phyloP scores from a whole-genome alignment of 2,113 vertebrate species.

The Marmota monax region DNA sequence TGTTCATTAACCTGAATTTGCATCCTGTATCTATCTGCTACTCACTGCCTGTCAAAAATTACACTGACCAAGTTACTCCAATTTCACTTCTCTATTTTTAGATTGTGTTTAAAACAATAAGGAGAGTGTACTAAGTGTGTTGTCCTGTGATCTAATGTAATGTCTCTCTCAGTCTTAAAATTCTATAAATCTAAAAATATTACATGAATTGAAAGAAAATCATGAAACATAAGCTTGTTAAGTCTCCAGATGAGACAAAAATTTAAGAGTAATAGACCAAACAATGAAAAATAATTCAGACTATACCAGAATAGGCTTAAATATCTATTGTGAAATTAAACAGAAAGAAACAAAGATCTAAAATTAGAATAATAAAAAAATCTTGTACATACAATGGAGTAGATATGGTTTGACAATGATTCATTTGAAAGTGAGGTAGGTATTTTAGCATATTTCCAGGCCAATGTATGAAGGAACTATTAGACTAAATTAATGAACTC shows the following conservation, averaged over 20 bases:
- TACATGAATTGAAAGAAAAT: slow-evolving; percentile 26
- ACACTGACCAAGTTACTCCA: slow-evolving; percentile 12
- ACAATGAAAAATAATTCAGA: slow-evolving; percentile 46
- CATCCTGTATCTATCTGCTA: not conserved
- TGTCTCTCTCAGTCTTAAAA: slow-evolving; percentile 16
- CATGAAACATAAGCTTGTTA: not conserved
- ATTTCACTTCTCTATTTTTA: slow-evolving; percentile 17
- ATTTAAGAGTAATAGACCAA: not conserved
- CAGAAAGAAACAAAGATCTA: slow-evolving; percentile 30
- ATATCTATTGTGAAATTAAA: slow-evolving; percentile 26
- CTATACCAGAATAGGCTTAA: not conserved
- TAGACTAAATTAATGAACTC: slow-evolving; percentile 20
- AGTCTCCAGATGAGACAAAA: slow-evolving; percentile 51
- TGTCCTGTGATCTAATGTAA: not conserved
- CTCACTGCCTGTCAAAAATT: slow-evolving; percentile 1
- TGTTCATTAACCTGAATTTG: not conserved
- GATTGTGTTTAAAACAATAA: slow-evolving; percentile 7
- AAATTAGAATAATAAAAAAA: slow-evolving; percentile 43
- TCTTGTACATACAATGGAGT: not conserved
- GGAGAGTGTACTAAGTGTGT: not conserved
- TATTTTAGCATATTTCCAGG: slow-evolving; percentile 8
- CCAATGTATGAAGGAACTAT: slow-evolving; percentile 3
- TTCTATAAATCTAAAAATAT: not conserved
- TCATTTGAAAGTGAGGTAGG: not conserved
- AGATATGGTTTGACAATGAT: not conserved